Conservation (phyloP, 2,113 vertebrate species). For the Microtus montanus region DNA sequence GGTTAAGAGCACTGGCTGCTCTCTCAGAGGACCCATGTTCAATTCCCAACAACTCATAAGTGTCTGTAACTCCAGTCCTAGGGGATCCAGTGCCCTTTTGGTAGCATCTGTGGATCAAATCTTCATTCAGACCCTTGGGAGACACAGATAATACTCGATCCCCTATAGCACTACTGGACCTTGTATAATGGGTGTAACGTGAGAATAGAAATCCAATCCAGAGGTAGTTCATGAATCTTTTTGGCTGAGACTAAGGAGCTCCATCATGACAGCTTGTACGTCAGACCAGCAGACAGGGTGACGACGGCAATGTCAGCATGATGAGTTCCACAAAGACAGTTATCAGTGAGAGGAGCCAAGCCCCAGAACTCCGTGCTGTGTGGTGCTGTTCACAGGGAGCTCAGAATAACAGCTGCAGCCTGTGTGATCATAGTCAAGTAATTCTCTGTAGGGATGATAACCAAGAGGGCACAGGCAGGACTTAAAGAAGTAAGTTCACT, state of each 20-base stretch:
- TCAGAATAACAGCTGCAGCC: background rate
- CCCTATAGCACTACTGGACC: too few species aligned
- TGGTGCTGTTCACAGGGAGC: background rate
- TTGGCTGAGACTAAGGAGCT: background rate
- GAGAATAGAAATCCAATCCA: background rate
- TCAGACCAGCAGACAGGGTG: background rate
- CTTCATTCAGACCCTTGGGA: background rate
- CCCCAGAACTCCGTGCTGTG: background rate
- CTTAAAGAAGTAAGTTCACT: background rate
- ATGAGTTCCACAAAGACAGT: background rate
- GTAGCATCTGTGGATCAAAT: background rate
- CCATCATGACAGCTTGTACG: background rate
- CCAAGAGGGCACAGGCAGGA: background rate
- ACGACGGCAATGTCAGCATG: background rate
- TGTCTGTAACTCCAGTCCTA: background rate
- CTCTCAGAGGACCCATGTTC: background rate
- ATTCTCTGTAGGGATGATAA: background rate
- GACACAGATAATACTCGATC: background rate
- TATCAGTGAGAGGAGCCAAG: background rate
- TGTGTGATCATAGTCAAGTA: background rate
- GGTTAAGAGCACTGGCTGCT: background rate
- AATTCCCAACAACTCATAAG: background rate
- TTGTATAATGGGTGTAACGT: background rate
- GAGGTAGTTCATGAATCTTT: background rate
- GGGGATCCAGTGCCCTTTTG: background rate